A percentile compares a stretch with the other conserved stretches of the same genome.
phyloP scores from a whole-genome alignment of 1,140 invertebrate genomes.

The Belonocnema kinseyi region DNA sequence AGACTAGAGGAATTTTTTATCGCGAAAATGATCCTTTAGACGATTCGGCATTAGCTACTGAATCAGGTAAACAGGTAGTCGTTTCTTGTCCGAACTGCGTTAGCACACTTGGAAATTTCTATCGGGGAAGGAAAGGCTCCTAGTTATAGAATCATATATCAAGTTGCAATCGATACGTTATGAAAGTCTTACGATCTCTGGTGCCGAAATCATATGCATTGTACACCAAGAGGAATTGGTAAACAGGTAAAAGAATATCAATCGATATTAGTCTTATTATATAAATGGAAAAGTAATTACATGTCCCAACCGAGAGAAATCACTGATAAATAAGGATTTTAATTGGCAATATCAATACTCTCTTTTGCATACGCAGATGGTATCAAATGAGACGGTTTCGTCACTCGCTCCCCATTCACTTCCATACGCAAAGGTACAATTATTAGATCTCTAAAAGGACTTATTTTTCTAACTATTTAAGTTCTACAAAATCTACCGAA shows the following conservation, averaged over 20 bases:
- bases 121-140: neutral
- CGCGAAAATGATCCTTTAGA: neutral
- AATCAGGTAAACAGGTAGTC: no score
- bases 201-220: neutral
- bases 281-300: neutral
- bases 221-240: no score
- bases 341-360: conserved; percentile 38
- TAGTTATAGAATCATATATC: conserved; percentile 13
- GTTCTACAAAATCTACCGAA: neutral
- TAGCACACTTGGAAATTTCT: conserved; percentile 1
- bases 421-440: conserved; percentile 40
- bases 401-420: conserved; percentile 50
- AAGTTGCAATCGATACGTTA: conserved; percentile 10
- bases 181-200: conserved; percentile 4
- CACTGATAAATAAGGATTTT: conserved; percentile 44
- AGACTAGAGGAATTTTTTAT: neutral
- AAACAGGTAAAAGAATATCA: no score
- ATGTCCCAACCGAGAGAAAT: conserved; percentile 47
- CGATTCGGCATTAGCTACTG: neutral
- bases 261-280: no score
- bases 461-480: neutral
- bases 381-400: conserved; percentile 50
- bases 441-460: conserved; percentile 39
- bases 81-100: no score
- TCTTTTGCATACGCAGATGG: conserved; percentile 43